phyloP scores from a whole-genome alignment of 2,888 invertebrate genomes.

The Adineta ricciae region DNA sequence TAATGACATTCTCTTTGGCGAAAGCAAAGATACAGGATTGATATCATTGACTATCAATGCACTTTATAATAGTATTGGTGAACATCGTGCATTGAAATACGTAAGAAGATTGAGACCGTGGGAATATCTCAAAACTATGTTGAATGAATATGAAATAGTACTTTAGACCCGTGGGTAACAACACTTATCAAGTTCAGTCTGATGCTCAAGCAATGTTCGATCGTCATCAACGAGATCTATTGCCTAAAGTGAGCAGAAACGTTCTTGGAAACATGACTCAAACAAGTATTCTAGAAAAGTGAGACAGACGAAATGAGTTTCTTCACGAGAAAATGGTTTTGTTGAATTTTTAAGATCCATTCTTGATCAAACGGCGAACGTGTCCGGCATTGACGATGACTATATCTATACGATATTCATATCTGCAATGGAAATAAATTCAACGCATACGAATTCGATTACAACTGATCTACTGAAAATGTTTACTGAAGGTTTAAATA shows the following conservation, averaged over 20 bases:
- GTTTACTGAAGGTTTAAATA: neutral
- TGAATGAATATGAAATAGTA: neutral
- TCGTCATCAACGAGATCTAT: neutral
- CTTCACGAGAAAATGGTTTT: no score
- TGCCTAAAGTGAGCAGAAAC: neutral
- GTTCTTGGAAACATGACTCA: neutral
- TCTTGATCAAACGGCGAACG: neutral
- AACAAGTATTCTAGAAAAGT: neutral
- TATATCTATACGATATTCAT: neutral
- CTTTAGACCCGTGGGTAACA: neutral
- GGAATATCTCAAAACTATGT: neutral
- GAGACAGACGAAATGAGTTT: neutral
- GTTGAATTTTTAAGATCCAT: neutral
- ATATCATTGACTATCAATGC: neutral
- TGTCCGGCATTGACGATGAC: neutral
- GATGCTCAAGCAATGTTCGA: constrained; percentile 15
- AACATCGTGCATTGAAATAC: neutral
- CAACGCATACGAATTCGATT: neutral
- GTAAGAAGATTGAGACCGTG: neutral
- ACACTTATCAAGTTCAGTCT: neutral
- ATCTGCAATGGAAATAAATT: neutral
- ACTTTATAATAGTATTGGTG: neutral
- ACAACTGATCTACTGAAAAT: neutral
- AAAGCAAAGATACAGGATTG: neutral
- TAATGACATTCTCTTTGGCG: neutral